Conservation (phyloP, 2,113 vertebrate genomes). For the Donacobius atricapilla region DNA sequence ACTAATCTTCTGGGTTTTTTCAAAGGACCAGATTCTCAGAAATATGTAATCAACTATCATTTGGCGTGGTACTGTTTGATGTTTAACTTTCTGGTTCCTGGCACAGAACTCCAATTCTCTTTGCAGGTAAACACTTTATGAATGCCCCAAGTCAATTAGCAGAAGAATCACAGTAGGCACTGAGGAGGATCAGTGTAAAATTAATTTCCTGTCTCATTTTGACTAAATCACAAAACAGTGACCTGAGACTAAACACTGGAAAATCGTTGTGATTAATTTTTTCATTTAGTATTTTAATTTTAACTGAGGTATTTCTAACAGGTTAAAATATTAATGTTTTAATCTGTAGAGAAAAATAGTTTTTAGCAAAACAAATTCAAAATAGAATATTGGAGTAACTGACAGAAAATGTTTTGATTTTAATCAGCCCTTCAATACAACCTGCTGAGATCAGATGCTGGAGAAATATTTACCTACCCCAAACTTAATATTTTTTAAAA, state of each 20-base stretch:
- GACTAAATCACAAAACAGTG: neutral
- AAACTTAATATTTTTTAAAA: neutral
- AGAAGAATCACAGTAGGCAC: neutral
- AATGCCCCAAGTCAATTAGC: neutral
- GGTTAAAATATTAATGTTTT: neutral
- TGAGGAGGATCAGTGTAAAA: neutral
- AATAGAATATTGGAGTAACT: neutral
- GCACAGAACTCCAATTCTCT: neutral
- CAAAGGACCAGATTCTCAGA: neutral
- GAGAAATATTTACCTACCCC: neutral
- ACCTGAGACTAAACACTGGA: neutral
- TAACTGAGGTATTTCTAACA: neutral
- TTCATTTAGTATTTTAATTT: neutral
- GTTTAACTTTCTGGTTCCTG: neutral
- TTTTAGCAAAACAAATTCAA: neutral
- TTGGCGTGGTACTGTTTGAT: neutral
- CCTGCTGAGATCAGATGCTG: neutral
- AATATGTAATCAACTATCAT: neutral
- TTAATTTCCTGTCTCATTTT: neutral
- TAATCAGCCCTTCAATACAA: neutral
- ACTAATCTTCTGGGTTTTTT: neutral
- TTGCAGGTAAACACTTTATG: neutral
- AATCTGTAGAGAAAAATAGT: neutral
- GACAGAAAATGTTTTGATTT: neutral
- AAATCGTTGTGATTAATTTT: neutral